Conservation (phyloP, 1,140 invertebrate genomes). For the Leptinotarsa lineolata region DNA sequence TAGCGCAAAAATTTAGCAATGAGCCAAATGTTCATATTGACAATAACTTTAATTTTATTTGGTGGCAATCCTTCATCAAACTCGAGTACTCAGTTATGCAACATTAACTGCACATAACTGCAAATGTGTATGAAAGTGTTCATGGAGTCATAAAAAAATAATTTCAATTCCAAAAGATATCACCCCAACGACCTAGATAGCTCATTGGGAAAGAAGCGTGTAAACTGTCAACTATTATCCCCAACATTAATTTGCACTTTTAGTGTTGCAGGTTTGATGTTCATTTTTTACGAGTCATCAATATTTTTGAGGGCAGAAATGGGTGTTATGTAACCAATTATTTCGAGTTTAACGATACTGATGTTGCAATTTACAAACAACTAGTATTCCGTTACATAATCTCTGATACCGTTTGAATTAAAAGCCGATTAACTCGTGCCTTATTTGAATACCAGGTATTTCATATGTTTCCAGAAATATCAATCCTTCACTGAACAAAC, state of each 20-base stretch:
- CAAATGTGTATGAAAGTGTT: neutral
- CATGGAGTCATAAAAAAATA: neutral
- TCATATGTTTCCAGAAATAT: no score
- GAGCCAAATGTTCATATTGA: no score
- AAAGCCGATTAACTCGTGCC: neutral
- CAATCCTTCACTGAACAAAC: no score
- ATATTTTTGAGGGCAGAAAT: neutral
- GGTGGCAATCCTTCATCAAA: neutral
- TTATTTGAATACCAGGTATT: neutral
- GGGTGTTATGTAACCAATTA: neutral
- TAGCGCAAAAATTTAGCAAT: no score
- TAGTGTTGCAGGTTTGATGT: neutral
- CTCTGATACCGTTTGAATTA: neutral
- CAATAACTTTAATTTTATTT: neutral
- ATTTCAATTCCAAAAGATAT: neutral
- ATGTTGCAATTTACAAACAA: neutral
- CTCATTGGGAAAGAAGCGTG: neutral
- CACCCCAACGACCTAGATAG: neutral
- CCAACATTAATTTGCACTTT: constrained; percentile 1
- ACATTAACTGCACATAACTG: neutral
- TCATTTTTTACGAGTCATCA: neutral
- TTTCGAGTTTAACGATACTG: neutral
- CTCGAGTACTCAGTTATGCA: neutral
- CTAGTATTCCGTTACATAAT: neutral
- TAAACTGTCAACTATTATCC: neutral